Conservation (phyloP, 2,797 vertebrate genomes). For the Schizopygopsis pylzovi region DNA sequence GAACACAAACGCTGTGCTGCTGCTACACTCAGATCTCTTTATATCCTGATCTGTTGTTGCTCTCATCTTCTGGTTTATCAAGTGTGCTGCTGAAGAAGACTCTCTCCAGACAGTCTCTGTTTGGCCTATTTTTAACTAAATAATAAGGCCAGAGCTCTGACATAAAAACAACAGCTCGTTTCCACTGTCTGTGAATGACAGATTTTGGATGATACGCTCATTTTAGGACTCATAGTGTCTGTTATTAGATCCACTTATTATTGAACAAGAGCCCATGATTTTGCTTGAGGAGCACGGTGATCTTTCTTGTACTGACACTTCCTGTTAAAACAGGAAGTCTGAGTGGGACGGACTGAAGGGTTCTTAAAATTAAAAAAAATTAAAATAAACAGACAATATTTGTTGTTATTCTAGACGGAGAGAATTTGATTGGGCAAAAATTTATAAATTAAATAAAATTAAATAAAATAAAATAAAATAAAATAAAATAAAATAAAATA, state of each 20-base stretch:
- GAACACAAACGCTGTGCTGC: neutral
- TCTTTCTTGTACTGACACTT: neutral
- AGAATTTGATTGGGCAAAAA: no score
- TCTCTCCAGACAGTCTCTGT: neutral
- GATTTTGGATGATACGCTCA: neutral
- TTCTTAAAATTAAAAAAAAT: no score
- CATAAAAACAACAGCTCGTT: neutral
- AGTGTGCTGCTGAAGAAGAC: neutral
- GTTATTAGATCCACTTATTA: neutral
- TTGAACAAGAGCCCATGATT: neutral
- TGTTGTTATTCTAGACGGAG: no score
- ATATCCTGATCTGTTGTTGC: neutral
- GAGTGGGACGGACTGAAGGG: no score
- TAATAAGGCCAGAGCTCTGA: neutral
- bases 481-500: no score
- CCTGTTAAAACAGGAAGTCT: neutral
- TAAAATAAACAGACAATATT: no score
- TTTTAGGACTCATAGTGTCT: neutral
- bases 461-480: no score
- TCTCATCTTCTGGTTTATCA: neutral
- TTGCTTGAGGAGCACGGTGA: neutral
- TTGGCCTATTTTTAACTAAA: neutral
- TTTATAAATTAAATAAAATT: no score
- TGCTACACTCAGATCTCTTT: neutral
- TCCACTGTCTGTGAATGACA: neutral